Conservation (phyloP, 1,140 invertebrate genomes). For the Oscheius sp. region DNA sequence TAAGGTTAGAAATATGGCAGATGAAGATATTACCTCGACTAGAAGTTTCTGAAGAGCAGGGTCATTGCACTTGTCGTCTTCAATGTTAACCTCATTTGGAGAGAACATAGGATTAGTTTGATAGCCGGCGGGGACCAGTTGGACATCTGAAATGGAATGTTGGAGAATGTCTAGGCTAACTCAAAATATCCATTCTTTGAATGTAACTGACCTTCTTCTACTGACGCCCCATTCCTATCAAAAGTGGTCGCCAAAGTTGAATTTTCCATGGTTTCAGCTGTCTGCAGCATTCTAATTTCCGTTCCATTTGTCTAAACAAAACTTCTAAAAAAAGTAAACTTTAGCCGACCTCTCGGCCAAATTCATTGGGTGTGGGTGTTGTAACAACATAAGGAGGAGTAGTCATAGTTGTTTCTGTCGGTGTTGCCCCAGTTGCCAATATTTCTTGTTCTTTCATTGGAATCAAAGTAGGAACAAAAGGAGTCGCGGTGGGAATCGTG, state of each 20-base stretch:
- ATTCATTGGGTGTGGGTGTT: not conserved
- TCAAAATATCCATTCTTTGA: not conserved
- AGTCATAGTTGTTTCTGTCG: not conserved
- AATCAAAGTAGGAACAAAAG: not conserved
- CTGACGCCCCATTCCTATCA: not conserved
- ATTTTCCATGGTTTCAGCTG: not conserved
- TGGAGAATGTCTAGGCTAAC: no score
- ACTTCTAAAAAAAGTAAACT: not conserved
- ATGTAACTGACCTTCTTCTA: not conserved
- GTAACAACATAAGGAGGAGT: no score
- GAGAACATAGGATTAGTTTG: not conserved
- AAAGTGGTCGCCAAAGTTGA: not conserved
- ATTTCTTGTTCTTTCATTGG: not conserved
- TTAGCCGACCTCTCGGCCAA: not conserved
- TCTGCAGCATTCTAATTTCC: not conserved
- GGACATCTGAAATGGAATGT: not conserved
- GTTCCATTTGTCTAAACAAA: no score
- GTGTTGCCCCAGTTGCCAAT: not conserved
- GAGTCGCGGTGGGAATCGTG: not conserved
- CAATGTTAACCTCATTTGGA: not conserved
- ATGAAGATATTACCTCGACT: not conserved
- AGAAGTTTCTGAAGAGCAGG: not conserved
- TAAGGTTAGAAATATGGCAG: not conserved
- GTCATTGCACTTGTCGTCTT: slow-evolving; percentile 1
- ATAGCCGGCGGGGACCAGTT: not conserved